phyloP scores from a whole-genome alignment of 2,113 vertebrate species.

The Seriola rivoliana region DNA sequence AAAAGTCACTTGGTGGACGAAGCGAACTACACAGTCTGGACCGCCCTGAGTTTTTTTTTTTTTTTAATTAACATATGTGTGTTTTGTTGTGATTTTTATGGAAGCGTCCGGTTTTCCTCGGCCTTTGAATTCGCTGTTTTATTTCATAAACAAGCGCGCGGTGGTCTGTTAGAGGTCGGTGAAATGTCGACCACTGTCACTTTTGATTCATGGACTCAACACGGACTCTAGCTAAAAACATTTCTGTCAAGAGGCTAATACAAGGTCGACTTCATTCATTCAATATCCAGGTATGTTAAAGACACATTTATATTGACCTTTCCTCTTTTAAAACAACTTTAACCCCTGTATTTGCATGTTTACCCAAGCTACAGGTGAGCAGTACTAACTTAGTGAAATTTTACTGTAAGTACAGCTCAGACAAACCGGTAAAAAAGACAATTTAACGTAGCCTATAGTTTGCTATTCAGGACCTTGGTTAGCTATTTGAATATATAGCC shows the following conservation, averaged over 20 bases:
- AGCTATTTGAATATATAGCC: not conserved
- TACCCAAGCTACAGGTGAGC: constrained; percentile 7
- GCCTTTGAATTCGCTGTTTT: not conserved
- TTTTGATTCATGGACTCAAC: constrained; percentile 76
- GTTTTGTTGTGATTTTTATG: constrained; percentile 24
- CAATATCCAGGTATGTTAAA: constrained; percentile 62
- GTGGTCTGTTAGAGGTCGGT: constrained; percentile 42
- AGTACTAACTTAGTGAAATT: not conserved
- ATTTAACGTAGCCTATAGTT: not conserved
- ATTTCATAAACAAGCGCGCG: not conserved
- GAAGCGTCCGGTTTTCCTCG: not conserved
- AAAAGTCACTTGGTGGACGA: constrained; percentile 62
- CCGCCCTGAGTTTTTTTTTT: not conserved
- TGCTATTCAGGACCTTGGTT: not conserved
- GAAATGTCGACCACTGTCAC: constrained; percentile 62
- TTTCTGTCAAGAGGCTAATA: constrained; percentile 56
- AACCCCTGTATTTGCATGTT: not conserved
- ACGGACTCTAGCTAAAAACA: constrained; percentile 53
- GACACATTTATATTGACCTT: not conserved
- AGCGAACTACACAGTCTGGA: constrained; percentile 18
- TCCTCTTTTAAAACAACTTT: not conserved
- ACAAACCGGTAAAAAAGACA: not conserved
- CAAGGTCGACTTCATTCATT: constrained; percentile 63
- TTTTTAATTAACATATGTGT: not conserved
- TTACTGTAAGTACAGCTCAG: constrained; percentile 4